Base-by-base conservation (phyloP, 2,113 vertebrate genomes). In the Myocastor coypus region DNA sequence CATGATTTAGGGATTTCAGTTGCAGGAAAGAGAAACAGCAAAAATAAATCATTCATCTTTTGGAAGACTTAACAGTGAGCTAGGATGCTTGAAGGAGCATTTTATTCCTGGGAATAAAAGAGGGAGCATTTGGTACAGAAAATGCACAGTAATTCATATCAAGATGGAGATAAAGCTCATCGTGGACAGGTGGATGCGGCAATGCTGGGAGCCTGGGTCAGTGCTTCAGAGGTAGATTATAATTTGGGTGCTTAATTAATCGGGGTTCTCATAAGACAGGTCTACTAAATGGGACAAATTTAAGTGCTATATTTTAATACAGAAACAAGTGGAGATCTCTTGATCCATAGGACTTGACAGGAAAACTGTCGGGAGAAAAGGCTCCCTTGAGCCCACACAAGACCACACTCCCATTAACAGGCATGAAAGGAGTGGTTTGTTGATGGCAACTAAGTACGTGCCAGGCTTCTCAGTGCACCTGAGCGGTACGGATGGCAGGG, bases 81-180 rank as follows among this genome's bases (percentile, higher is more conserved):
- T 16, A 28, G 2, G 2, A 28, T 8, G 26, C 2, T 7, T 12
- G 12, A 46, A 6, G 1, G 1, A 46, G 40, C 40, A 7, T 42
- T 77, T 46, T 42, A 4, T 77, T 77, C 6, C 7, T 75, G 46
- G 26, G 40, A 26, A 46, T 26, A 10, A 13, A 24, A 75, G 40
- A 14, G 40, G 28, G 26, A 46, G 26, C 40, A 13, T 7, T 28
- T 5, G 0, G 2, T 22, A 46, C 40, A 46, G 73, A 46, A 46
- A 46, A 77, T 30, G 12, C 14, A 24, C 26, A 46, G 40, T 28
- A 28, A 14, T 57, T 57, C 55, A 57, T 16, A 57, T 57, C 16
- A 57, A 19, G 16, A 55, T 55, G 13, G 16, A 55, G 55, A 75
- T 42, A 24, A 26, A 26, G 40, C 40, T 12, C 6, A 40, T 14